Conservation (phyloP, 2,797 vertebrate species). For the Microhierax caerulescens region DNA sequence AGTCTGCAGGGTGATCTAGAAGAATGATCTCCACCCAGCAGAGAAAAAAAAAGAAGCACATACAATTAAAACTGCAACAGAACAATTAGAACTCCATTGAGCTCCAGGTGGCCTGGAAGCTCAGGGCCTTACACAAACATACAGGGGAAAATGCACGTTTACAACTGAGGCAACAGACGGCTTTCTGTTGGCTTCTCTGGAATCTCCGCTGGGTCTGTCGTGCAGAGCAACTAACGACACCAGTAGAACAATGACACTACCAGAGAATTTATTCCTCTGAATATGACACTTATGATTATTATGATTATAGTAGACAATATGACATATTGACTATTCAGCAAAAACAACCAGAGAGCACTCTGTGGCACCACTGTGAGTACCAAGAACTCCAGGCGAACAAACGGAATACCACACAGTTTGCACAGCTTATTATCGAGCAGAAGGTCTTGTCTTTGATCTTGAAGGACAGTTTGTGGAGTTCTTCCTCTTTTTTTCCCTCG, state of each 20-base stretch:
- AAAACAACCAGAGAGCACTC: background rate
- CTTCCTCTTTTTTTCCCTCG: background rate
- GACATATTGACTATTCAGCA: background rate
- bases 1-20: background rate
- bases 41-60: background rate
- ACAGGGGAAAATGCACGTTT: background rate
- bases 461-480: background rate
- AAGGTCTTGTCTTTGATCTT: background rate
- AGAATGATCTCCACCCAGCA: background rate
- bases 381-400: background rate
- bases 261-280: background rate
- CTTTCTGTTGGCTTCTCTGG: background rate
- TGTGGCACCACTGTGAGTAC: background rate
- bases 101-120: background rate
- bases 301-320: too few species aligned
- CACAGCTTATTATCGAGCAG: background rate
- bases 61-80: background rate
- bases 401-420: background rate
- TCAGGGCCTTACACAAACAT: background rate
- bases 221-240: background rate
- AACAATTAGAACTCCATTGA: background rate
- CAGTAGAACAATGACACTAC: background rate
- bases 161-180: background rate
- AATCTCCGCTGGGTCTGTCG: background rate
- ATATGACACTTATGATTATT: rapidly evolving